phyloP scores from a whole-genome alignment of 2,888 invertebrate genomes.

The Pogonocherus hispidulus region DNA sequence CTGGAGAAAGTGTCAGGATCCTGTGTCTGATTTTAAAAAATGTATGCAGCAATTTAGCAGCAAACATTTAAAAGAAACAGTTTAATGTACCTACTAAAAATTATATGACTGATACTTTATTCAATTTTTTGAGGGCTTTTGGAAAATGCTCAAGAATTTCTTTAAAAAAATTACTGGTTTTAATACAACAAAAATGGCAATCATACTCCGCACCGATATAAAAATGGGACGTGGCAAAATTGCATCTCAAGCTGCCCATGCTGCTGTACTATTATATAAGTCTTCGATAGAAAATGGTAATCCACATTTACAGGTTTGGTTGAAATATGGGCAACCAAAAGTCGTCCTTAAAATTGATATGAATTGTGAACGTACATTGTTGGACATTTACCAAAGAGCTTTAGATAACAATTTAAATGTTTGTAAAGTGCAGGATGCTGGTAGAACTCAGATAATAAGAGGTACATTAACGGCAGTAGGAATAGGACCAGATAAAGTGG shows the following conservation, averaged over 20 bases:
- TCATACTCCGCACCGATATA: conserved; percentile 82
- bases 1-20: conserved; percentile 92
- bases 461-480: conserved; percentile 82
- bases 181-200: conserved; percentile 74
- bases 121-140: background rate
- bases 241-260: conserved; percentile 86
- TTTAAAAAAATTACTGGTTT: conserved; percentile 33
- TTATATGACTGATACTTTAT: too few species aligned
- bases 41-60: conserved; percentile 79
- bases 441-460: conserved; percentile 77
- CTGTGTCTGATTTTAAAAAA: conserved; percentile 83
- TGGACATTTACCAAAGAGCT: conserved; percentile 71
- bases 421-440: conserved; percentile 79
- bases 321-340: conserved; percentile 80
- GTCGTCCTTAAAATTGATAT: conserved; percentile 77
- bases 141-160: conserved; percentile 27
- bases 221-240: conserved; percentile 84
- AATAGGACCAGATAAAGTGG: conserved; percentile 78
- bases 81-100: background rate
- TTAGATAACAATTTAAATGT: conserved; percentile 69
- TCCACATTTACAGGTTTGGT: conserved; percentile 74
- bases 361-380: conserved; percentile 68
- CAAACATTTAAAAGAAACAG: conserved; percentile 53
- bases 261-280: conserved; percentile 79
- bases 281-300: conserved; percentile 67